Evolutionary conservation across 2,113 vertebrate genomes (phyloP).

Genomic region (Mandrillus leucophaeus): DNA sequence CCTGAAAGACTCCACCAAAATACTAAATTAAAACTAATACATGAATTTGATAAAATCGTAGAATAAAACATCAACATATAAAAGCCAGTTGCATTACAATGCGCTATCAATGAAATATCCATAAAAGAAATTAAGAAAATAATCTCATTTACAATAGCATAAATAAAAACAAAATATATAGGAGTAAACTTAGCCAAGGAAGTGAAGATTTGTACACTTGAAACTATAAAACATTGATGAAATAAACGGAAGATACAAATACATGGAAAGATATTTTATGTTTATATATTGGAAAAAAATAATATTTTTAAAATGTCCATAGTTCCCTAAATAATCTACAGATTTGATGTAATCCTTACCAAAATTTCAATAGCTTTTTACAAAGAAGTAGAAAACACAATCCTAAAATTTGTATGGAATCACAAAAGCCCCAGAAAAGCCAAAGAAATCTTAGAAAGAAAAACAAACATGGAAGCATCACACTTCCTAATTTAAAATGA

Average conservation of each 20-base stretch:
- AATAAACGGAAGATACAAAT: neutral
- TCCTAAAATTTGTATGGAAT: neutral
- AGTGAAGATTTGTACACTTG: neutral
- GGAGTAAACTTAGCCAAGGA: neutral
- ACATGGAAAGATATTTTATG: neutral
- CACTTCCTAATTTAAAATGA: neutral
- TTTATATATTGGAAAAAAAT: neutral
- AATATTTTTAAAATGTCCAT: neutral
- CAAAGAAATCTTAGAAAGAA: neutral
- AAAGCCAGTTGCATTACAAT: neutral
- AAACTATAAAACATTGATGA: neutral
- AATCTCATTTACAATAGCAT: neutral
- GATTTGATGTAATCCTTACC: neutral
- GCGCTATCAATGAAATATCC: neutral
- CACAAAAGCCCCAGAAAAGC: neutral
- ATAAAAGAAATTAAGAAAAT: neutral
- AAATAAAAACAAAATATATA: neutral
- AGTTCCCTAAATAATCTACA: neutral
- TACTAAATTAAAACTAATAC: neutral
- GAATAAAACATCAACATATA: neutral
- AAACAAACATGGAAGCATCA: neutral
- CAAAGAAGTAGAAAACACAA: neutral
- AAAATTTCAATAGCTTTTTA: neutral
- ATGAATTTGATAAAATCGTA: neutral
- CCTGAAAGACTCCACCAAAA: neutral